A percentile compares a stretch with the other conserved stretches of the same genome.
Evolutionary conservation across 2,888 invertebrate species (phyloP).

Genomic region (Macrophya annulata): DNA sequence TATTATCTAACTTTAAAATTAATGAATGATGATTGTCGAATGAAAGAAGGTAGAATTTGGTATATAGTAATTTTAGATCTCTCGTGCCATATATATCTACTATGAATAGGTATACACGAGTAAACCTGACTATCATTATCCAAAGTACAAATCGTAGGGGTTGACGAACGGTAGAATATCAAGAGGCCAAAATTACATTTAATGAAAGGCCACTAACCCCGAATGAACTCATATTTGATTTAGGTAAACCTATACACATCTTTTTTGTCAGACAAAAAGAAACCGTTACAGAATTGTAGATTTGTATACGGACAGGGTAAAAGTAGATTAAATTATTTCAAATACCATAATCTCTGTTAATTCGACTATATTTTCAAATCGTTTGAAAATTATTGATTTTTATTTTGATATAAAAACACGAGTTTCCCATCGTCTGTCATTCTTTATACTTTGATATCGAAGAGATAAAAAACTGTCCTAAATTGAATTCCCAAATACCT

Average conservation of each 20-base stretch:
- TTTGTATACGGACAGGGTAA: not conserved
- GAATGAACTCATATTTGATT: conserved; percentile 1
- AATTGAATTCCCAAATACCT: not conserved
- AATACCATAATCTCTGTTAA: not conserved
- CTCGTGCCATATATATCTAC: not conserved
- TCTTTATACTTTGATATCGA: not conserved
- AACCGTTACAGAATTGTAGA: not conserved
- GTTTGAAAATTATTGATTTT: not conserved
- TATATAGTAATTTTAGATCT: conserved; percentile 26
- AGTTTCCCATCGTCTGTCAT: not conserved
- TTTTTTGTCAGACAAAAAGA: not conserved
- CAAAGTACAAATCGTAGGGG: conserved; percentile 33
- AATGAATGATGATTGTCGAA: conserved; percentile 38
- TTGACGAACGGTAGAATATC: conserved; percentile 46
- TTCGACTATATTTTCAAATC: not conserved
- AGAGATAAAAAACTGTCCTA: not conserved
- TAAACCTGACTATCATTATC: conserved; percentile 31
- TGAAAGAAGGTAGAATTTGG: conserved; percentile 26
- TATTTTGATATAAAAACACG: not conserved
- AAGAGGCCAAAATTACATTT: conserved; percentile 35
- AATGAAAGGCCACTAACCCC: conserved; percentile 38
- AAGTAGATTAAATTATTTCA: not conserved
- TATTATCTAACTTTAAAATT: not conserved
- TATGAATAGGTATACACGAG: conserved; percentile 25
- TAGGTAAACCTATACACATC: not conserved